Evolutionary conservation across 2,888 invertebrate species (phyloP).

Genomic region (Dolichomitus sp.): DNA sequence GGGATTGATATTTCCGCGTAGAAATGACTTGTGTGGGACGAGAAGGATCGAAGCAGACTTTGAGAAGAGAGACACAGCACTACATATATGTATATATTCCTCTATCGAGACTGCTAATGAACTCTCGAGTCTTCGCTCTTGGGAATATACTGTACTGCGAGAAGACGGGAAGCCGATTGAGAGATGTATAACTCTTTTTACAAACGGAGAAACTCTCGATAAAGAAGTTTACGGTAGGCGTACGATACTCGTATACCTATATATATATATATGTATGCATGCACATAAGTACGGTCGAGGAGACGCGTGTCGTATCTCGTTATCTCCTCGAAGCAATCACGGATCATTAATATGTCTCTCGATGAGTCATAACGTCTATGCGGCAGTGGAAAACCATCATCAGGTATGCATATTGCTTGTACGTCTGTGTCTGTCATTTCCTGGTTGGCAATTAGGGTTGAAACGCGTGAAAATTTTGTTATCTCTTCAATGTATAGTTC

Average conservation of each 20-base stretch:
- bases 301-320: constrained; percentile 35
- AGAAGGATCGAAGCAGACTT: constrained; percentile 3
- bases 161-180: constrained; percentile 17
- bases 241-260: background rate
- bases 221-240: constrained; percentile 43
- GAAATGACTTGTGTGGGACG: constrained; percentile 31
- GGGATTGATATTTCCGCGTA: constrained; percentile 24
- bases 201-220: constrained; percentile 16
- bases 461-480: constrained; percentile 41
- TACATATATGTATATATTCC: constrained; percentile 7
- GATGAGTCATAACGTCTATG: constrained; percentile 33
- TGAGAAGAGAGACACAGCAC: background rate
- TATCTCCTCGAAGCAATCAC: constrained; percentile 44
- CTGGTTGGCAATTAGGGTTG: constrained; percentile 46
- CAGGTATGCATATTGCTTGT: constrained; percentile 9
- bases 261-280: background rate
- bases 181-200: constrained; percentile 18
- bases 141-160: background rate
- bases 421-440: constrained; percentile 25
- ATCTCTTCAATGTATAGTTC: constrained; percentile 17
- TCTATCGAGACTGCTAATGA: constrained; percentile 46
- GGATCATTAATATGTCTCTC: constrained; percentile 39
- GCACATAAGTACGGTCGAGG: background rate
- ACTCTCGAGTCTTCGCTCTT: constrained; percentile 21
- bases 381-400: constrained; percentile 3